Conservation (phyloP, 2,113 vertebrate genomes). For the Barbus barbus region DNA sequence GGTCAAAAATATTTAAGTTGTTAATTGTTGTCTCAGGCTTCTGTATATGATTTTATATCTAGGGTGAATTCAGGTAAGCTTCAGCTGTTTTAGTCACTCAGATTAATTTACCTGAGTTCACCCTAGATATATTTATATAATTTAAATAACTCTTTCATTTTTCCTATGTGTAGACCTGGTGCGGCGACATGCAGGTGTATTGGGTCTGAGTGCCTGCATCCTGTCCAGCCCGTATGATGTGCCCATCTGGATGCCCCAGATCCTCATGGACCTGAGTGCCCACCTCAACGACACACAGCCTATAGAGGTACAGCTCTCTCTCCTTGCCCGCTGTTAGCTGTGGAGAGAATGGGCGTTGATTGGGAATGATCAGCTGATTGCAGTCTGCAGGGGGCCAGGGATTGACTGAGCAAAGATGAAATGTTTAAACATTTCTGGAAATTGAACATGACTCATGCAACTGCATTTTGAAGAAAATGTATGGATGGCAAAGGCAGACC, state of each 20-base stretch:
- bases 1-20: background rate
- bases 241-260: conserved; percentile 97
- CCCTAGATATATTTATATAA: background rate
- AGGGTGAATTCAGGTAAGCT: background rate
- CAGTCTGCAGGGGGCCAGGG: background rate
- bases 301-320: conserved; percentile 81
- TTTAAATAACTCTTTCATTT: background rate
- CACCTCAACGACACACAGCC: conserved; percentile 97
- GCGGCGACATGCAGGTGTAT: conserved; percentile 92
- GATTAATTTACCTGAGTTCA: background rate
- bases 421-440: background rate
- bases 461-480: background rate
- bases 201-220: conserved; percentile 93
- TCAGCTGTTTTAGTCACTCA: background rate
- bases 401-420: background rate
- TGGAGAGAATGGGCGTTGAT: background rate
- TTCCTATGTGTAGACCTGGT: conserved; percentile 81
- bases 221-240: conserved; percentile 95
- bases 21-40: background rate
- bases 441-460: background rate
- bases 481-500: background rate
- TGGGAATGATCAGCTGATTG: background rate
- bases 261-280: conserved; percentile 94
- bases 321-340: background rate
- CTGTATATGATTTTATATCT: background rate